A percentile compares a stretch with the other conserved stretches of the same genome.
These are phyloP conservation scores for Etheostoma nigrum DNA, from an alignment of 2,797 vertebrate species.

Conservation along the genomic window DNA sequence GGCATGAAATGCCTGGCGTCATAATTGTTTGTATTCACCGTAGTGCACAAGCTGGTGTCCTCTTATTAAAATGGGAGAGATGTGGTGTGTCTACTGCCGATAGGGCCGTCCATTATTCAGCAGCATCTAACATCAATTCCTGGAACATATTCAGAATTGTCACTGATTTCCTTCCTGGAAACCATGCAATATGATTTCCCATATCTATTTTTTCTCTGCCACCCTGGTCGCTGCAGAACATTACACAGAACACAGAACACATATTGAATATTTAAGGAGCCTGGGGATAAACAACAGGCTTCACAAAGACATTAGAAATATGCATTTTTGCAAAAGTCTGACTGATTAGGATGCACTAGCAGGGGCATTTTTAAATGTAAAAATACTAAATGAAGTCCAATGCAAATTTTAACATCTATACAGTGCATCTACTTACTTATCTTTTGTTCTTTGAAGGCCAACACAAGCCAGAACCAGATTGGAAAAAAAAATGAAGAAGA, in stretches of 20 bases:
- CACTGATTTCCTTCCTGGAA: constrained; percentile 51
- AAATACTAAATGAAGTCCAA: constrained; percentile 15
- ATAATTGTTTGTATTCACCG: constrained; percentile 38
- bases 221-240: constrained; percentile 42
- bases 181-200: constrained; percentile 65
- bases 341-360: constrained; percentile 46
- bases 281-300: constrained; percentile 54
- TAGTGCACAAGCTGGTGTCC: constrained; percentile 15
- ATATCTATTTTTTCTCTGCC: constrained; percentile 44
- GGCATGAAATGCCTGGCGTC: constrained; percentile 35
- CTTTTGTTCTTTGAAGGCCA: background rate
- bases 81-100: constrained; percentile 33
- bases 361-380: constrained; percentile 20
- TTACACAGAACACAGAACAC: constrained; percentile 7
- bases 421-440: constrained; percentile 5
- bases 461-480: background rate
- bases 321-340: constrained; percentile 44
- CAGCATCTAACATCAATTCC: constrained; percentile 45
- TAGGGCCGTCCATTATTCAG: constrained; percentile 50
- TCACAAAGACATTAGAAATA: constrained; percentile 55
- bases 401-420: background rate
- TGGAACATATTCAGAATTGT: constrained; percentile 53
- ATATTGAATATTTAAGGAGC: constrained; percentile 65
- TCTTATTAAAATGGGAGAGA: constrained; percentile 42
- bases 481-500: no score